Conservation (phyloP, 1,140 invertebrate genomes). For the Glossosoma conforme region DNA sequence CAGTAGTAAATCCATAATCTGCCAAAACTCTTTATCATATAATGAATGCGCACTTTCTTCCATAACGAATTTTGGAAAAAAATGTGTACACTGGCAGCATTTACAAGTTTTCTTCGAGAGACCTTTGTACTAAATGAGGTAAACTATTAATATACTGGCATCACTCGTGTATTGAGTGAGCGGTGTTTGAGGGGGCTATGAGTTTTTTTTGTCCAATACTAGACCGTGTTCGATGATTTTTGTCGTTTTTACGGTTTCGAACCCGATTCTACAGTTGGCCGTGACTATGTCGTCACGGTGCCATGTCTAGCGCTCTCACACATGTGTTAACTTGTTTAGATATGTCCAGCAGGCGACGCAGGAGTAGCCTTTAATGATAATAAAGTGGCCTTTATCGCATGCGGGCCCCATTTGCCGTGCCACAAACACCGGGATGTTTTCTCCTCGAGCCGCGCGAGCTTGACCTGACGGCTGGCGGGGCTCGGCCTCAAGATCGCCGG, state of each 20-base stretch:
- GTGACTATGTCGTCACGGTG: slow-evolving; percentile 19
- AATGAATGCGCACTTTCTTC: too few species aligned
- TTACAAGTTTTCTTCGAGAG: too few species aligned
- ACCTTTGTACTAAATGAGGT: too few species aligned
- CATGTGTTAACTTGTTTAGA: slow-evolving; percentile 20
- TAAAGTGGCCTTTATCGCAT: slow-evolving; percentile 1
- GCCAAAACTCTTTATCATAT: too few species aligned
- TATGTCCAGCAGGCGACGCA: too few species aligned
- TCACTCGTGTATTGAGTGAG: too few species aligned
- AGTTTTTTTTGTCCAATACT: slow-evolving; percentile 4
- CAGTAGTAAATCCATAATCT: too few species aligned
- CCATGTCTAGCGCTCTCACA: slow-evolving; percentile 16
- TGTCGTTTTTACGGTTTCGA: slow-evolving; percentile 22
- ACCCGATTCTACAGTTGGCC: slow-evolving; percentile 22
- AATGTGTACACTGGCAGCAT: too few species aligned
- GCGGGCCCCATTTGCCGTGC: background rate
- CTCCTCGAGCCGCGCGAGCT: slow-evolving; percentile 1
- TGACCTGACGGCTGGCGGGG: slow-evolving; percentile 10
- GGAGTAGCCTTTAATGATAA: slow-evolving; percentile 17
- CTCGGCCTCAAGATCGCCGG: slow-evolving; percentile 20
- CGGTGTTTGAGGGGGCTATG: background rate
- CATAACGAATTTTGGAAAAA: too few species aligned
- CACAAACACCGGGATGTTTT: slow-evolving; percentile 9
- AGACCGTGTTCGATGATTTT: slow-evolving; percentile 1
- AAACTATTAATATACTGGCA: too few species aligned